Conservation (phyloP, 2,113 vertebrate species). For the Phoenicopterus ruber region DNA sequence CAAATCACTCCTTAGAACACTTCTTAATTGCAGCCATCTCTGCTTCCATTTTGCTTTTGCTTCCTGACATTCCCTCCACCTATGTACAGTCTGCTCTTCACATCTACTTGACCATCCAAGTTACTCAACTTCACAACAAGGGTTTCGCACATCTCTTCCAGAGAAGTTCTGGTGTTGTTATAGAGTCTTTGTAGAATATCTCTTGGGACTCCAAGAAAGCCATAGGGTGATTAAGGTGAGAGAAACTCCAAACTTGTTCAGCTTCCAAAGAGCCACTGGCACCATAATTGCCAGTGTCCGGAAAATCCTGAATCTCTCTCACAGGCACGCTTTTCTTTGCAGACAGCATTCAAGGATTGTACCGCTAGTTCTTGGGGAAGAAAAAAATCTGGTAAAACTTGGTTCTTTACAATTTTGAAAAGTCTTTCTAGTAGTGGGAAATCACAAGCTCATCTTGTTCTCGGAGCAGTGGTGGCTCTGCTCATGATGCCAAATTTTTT, state of each 20-base stretch:
- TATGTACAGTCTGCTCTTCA: neutral
- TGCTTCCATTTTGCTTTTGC: constrained; percentile 2
- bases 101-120: neutral
- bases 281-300: neutral
- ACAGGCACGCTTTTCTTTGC: neutral
- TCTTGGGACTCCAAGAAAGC: neutral
- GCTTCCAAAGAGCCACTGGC: neutral
- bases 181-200: neutral
- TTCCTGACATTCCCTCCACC: neutral
- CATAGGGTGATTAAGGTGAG: neutral
- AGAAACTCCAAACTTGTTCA: neutral
- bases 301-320: neutral
- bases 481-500: neutral
- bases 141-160: neutral
- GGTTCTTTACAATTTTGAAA: neutral
- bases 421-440: neutral
- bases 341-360: neutral
- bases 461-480: neutral
- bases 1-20: neutral
- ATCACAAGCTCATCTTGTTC: neutral
- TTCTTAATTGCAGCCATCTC: neutral
- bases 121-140: neutral
- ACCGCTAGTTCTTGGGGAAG: neutral
- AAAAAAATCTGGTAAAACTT: neutral
- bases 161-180: neutral